phyloP scores from a whole-genome alignment of 2,113 vertebrate genomes.

The Cepphus grylle region DNA sequence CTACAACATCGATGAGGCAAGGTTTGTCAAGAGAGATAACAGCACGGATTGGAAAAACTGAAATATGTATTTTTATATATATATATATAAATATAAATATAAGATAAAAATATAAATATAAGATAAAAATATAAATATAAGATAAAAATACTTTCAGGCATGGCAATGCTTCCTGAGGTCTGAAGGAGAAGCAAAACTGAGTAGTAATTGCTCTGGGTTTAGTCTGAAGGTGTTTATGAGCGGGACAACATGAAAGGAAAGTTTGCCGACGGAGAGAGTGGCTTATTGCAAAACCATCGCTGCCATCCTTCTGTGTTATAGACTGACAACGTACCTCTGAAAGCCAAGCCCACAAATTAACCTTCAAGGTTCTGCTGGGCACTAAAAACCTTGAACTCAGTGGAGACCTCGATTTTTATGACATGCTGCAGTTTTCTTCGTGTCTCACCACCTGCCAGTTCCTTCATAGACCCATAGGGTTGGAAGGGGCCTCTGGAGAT shows the following conservation, averaged over 20 bases:
- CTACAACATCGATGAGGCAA: not conserved
- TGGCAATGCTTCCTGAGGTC: not conserved
- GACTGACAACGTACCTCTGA: fast-evolving
- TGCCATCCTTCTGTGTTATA: not conserved
- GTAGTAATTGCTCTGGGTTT: not conserved
- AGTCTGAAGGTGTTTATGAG: not conserved
- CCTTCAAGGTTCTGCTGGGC: not conserved
- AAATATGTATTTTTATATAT: not conserved
- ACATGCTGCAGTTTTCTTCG: fast-evolving
- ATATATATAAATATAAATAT: no score
- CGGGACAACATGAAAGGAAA: not conserved
- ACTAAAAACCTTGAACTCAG: not conserved
- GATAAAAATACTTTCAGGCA: not conserved
- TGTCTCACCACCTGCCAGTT: not conserved
- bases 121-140: not conserved
- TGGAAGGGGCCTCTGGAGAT: no score
- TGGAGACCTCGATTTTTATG: not conserved
- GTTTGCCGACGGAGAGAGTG: not conserved
- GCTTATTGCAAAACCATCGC: not conserved
- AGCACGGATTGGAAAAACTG: not conserved
- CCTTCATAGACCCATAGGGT: no score
- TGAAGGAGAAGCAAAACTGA: not conserved
- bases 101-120: no score
- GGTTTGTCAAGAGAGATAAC: not conserved
- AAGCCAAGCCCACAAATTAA: not conserved